phyloP scores from a whole-genome alignment of 2,113 vertebrate genomes.

The Macroglossus sobrinus region DNA sequence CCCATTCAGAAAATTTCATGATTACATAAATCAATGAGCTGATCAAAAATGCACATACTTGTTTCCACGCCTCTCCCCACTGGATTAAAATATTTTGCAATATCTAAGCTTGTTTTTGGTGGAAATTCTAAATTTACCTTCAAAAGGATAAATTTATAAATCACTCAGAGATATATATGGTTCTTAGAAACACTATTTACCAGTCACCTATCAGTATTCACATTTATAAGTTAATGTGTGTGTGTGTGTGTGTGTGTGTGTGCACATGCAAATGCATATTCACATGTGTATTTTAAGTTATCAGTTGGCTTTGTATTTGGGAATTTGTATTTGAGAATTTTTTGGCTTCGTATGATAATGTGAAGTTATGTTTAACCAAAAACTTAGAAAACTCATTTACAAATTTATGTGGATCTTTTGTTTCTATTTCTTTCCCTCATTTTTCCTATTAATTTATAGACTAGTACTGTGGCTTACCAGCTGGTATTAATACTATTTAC shows the following conservation, averaged over 20 bases:
- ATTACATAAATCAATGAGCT: not conserved
- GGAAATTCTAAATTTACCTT: not conserved
- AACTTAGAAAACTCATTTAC: not conserved
- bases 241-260: not conserved
- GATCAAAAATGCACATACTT: not conserved
- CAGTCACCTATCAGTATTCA: not conserved
- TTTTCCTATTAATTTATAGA: not conserved
- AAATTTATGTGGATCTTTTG: not conserved
- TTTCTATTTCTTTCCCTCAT: not conserved
- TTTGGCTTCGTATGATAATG: not conserved
- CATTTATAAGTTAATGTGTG: not conserved
- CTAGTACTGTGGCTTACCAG: not conserved
- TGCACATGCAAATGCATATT: not conserved
- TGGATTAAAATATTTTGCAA: not conserved
- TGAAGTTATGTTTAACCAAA: not conserved
- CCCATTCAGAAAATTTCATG: not conserved
- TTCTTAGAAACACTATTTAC: not conserved
- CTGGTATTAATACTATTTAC: not conserved
- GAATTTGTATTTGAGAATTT: not conserved
- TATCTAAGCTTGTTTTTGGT: not conserved
- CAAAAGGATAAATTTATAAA: not conserved
- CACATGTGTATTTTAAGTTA: not conserved
- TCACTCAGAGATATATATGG: not conserved
- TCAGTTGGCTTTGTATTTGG: not conserved
- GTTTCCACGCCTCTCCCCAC: not conserved